These are phyloP conservation scores for Acrossocheilus wenchowensis DNA, from an alignment of 2,797 vertebrate species.

Conservation along the genomic window DNA sequence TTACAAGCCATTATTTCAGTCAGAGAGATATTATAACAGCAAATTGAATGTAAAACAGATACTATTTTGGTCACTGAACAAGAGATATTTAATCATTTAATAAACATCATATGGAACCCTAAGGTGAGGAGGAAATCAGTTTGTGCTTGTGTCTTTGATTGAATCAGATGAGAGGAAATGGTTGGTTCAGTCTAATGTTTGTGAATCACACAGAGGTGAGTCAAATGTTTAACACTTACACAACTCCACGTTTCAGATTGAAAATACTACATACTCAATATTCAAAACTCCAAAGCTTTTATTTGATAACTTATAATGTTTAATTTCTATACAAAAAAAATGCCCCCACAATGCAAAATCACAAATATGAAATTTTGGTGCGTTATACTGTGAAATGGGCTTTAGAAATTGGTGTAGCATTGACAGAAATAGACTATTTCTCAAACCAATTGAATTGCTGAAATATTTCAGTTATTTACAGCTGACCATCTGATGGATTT, in stretches of 20 bases:
- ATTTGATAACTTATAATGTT: constrained; percentile 16
- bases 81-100: constrained; percentile 38
- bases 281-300: constrained; percentile 25
- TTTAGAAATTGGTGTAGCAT: not conserved
- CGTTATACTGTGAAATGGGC: constrained; percentile 8
- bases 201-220: constrained; percentile 2
- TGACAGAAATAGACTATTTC: not conserved
- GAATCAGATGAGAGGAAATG: constrained; percentile 21
- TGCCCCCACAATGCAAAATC: not conserved
- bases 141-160: not conserved
- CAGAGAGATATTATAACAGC: not conserved
- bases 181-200: not conserved
- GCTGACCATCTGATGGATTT: not conserved
- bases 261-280: not conserved
- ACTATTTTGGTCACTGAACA: not conserved
- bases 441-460: not conserved
- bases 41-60: constrained; percentile 17
- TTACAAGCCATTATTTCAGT: not conserved
- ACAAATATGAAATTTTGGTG: constrained; percentile 4
- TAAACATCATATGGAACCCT: constrained; percentile 9
- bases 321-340: constrained; percentile 27
- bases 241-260: not conserved
- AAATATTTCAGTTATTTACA: not conserved
- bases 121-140: constrained; percentile 33
- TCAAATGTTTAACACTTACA: not conserved